A percentile compares a stretch with the other conserved stretches of the same genome.
Evolutionary conservation across 2,797 vertebrate genomes (phyloP).

Genomic region (Ataeniobius toweri): DNA sequence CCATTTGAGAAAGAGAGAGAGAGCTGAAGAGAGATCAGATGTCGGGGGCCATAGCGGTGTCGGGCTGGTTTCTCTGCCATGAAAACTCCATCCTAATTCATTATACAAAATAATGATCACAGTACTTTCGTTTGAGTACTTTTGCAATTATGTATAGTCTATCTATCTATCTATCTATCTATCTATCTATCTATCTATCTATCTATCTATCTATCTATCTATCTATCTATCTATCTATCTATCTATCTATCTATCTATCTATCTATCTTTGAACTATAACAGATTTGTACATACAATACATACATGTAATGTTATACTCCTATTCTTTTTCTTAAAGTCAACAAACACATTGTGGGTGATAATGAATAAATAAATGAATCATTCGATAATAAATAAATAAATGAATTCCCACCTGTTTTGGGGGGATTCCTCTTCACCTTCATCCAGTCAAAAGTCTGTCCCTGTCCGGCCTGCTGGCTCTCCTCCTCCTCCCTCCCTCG

Average conservation of each 20-base stretch:
- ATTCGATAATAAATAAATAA: neutral
- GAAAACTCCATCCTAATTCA: neutral
- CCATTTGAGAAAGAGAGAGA: neutral
- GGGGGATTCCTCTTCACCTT: conserved; percentile 89
- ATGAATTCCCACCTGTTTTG: conserved; percentile 87
- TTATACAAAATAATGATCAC: neutral
- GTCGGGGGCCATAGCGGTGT: neutral
- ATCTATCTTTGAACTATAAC: neutral
- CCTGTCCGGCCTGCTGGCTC: conserved; percentile 72
- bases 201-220: neutral
- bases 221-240: conserved; percentile 1
- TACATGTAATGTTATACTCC: too few species aligned
- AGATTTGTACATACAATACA: too few species aligned
- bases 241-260: neutral
- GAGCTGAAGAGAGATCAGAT: neutral
- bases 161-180: conserved; percentile 1
- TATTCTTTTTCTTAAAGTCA: too few species aligned
- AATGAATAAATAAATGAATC: too few species aligned
- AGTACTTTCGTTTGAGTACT: neutral
- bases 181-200: conserved; percentile 4
- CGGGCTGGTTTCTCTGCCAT: neutral
- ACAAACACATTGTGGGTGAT: too few species aligned
- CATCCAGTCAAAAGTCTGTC: conserved; percentile 98
- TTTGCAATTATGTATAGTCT: neutral
- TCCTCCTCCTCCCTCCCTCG: conserved; percentile 81